These are phyloP conservation scores for Athene cunicularia DNA, from an alignment of 2,113 vertebrate genomes.

Conservation along the genomic window DNA sequence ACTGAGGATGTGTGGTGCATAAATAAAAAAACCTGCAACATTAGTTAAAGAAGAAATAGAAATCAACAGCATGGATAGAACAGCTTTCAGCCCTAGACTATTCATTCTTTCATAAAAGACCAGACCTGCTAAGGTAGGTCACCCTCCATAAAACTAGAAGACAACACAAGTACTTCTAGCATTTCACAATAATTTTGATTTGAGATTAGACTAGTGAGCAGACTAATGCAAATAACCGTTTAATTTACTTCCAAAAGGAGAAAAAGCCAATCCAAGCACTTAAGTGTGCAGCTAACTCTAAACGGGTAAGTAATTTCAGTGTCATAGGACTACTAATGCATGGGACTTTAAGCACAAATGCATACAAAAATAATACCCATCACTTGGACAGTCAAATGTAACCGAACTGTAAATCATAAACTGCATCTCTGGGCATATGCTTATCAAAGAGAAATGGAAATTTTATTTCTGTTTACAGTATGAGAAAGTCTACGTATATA, in stretches of 20 bases:
- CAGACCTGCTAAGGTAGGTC: not conserved
- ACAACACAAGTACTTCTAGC: not conserved
- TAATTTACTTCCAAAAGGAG: not conserved
- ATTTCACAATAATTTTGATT: not conserved
- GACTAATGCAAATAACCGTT: not conserved
- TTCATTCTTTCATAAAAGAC: not conserved
- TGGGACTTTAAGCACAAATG: not conserved
- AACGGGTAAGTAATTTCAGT: not conserved
- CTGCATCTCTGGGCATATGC: not conserved
- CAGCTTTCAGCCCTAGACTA: not conserved
- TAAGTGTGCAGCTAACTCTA: not conserved
- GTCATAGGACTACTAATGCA: not conserved
- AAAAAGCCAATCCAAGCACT: not conserved
- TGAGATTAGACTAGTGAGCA: not conserved
- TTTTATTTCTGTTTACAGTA: not conserved
- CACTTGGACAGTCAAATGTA: not conserved
- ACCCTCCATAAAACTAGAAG: not conserved
- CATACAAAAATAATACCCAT: not conserved
- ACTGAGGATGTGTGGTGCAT: not conserved
- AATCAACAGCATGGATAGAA: not conserved
- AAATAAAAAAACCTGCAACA: not conserved
- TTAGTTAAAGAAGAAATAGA: not conserved
- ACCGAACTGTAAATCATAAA: not conserved
- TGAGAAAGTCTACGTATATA: not conserved
- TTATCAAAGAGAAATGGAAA: not conserved